Conservation (phyloP, 2,113 vertebrate genomes). For the Myrmecobius fasciatus region DNA sequence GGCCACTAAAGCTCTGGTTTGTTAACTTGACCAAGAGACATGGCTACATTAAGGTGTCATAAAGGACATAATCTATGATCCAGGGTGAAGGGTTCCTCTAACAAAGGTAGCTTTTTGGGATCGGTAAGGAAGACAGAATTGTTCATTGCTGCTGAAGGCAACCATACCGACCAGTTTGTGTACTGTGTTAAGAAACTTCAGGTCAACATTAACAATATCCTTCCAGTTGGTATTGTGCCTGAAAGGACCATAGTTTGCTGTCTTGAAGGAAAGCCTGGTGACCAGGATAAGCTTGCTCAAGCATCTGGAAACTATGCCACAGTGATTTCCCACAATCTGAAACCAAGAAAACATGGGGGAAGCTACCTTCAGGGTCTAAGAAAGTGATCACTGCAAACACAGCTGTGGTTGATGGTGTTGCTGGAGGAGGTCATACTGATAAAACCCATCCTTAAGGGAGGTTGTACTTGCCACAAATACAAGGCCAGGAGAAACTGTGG, state of each 20-base stretch:
- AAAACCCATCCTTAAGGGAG: conserved; percentile 98
- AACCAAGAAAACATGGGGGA: conserved; percentile 97
- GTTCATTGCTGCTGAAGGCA: conserved; percentile 98
- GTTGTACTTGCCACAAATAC: conserved; percentile 98
- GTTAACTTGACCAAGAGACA: conserved; percentile 97
- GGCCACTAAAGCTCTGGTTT: conserved; percentile 93
- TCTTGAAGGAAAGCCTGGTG: conserved; percentile 97
- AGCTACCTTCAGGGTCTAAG: conserved; percentile 97
- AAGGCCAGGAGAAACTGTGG: conserved; percentile 99
- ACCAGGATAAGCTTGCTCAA: conserved; percentile 95
- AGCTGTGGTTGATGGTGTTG: conserved; percentile 97
- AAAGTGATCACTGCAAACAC: conserved; percentile 95
- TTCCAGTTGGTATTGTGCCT: conserved; percentile 96
- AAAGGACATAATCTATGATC: conserved; percentile 94
- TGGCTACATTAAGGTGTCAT: conserved; percentile 92
- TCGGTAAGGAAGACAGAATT: conserved; percentile 96
- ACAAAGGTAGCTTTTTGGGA: conserved; percentile 97
- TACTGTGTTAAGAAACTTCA: conserved; percentile 99
- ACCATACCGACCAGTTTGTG: conserved; percentile 97
- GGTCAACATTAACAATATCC: conserved; percentile 97
- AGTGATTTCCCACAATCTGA: conserved; percentile 92
- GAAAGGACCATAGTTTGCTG: conserved; percentile 99
- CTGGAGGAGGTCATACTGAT: conserved; percentile 96
- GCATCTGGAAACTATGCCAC: conserved; percentile 98
- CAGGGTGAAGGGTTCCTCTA: conserved; percentile 92